Evolutionary conservation across 2,113 vertebrate genomes (phyloP).

Genomic region (mouse (Mus musculus)): GRCm39 chr7:135388501-135389000

Average conservation of each 20-base stretch:
- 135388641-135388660: not conserved
- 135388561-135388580: not conserved
- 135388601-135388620: not conserved
- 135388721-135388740: not conserved
- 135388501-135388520: not conserved
- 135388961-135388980: not conserved
- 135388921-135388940: not conserved
- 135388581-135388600: not conserved
- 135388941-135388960: not conserved
- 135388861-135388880: not conserved
- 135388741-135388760: not conserved
- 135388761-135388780: not conserved
- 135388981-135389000: not conserved
- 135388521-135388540: not conserved
- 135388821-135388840: not conserved
- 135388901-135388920: not conserved
- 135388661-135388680: too few relatives aligned
- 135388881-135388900: not conserved
- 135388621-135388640: not conserved
- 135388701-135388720: not conserved
- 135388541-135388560: not conserved
- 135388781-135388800: not conserved
- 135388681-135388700: not conserved
- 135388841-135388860: not conserved
- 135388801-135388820: not conserved